phyloP scores from a whole-genome alignment of 2,888 invertebrate species.

The Agrilus biguttatus region DNA sequence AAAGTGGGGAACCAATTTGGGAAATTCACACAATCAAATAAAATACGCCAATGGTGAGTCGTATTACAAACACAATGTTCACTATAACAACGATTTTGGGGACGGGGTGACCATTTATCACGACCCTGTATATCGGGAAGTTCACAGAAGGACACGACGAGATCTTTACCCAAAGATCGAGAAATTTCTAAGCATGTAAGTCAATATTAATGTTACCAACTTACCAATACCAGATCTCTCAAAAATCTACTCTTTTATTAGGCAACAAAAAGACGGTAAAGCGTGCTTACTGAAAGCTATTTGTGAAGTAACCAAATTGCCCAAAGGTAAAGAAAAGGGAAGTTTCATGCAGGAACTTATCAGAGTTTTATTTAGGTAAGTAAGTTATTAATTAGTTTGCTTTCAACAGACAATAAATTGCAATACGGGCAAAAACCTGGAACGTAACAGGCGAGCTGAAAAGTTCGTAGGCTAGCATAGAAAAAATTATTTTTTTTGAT shows the following conservation, averaged over 20 bases:
- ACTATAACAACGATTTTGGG: neutral
- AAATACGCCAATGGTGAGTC: no score
- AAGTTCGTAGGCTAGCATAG: no score
- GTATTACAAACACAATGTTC: no score
- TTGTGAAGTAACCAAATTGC: slow-evolving; percentile 44
- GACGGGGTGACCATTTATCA: slow-evolving; percentile 6
- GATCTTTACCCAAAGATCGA: slow-evolving; percentile 49
- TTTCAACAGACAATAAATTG: no score
- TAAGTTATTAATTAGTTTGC: neutral
- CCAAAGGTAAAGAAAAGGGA: slow-evolving; percentile 30
- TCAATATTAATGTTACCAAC: slow-evolving; percentile 12
- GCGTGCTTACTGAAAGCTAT: slow-evolving; percentile 50
- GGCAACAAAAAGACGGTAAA: slow-evolving; percentile 35
- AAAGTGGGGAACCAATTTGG: no score
- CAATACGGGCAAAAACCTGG: no score
- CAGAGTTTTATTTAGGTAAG: slow-evolving; percentile 51
- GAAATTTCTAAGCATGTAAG: slow-evolving; percentile 46
- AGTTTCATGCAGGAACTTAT: slow-evolving; percentile 51
- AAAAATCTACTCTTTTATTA: neutral
- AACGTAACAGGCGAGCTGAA: no score
- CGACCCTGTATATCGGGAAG: slow-evolving; percentile 23
- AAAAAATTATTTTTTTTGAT: no score
- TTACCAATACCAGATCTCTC: neutral
- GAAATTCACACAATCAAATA: no score
- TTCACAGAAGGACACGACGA: slow-evolving; percentile 46